Conservation (phyloP, 2,797 vertebrate species). For the Hapalemur alaotrensis region DNA sequence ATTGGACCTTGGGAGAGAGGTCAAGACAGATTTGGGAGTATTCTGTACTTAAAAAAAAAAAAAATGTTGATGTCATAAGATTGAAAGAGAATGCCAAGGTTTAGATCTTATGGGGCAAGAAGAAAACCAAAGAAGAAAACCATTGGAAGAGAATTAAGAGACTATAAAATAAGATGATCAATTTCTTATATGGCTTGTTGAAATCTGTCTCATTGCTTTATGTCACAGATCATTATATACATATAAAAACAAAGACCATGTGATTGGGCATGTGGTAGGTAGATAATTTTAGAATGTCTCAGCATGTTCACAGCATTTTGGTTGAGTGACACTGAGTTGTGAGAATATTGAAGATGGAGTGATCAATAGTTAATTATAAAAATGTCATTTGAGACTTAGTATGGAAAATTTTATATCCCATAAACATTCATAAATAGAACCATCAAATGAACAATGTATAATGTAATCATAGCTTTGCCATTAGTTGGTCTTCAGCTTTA, state of each 20-base stretch:
- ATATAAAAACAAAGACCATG: background rate
- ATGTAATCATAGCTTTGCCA: background rate
- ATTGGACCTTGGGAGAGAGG: background rate
- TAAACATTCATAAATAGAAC: background rate
- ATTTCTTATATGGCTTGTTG: background rate
- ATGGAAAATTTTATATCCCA: background rate
- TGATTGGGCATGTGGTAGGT: background rate
- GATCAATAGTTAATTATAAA: background rate
- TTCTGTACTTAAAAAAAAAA: background rate
- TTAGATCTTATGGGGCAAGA: background rate
- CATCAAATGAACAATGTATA: background rate
- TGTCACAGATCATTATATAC: background rate
- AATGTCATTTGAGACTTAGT: slow-evolving; percentile 31
- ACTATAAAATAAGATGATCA: background rate
- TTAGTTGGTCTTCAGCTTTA: slow-evolving; percentile 29
- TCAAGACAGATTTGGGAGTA: background rate
- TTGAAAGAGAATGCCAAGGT: background rate
- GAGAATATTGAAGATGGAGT: background rate
- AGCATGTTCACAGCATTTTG: background rate
- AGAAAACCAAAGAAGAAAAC: background rate
- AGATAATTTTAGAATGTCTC: background rate
- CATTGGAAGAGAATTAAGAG: background rate
- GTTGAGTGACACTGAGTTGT: background rate
- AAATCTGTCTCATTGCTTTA: background rate
- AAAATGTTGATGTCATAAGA: background rate